Conservation (phyloP, 2,113 vertebrate species). For the Nansenia antarctica region DNA sequence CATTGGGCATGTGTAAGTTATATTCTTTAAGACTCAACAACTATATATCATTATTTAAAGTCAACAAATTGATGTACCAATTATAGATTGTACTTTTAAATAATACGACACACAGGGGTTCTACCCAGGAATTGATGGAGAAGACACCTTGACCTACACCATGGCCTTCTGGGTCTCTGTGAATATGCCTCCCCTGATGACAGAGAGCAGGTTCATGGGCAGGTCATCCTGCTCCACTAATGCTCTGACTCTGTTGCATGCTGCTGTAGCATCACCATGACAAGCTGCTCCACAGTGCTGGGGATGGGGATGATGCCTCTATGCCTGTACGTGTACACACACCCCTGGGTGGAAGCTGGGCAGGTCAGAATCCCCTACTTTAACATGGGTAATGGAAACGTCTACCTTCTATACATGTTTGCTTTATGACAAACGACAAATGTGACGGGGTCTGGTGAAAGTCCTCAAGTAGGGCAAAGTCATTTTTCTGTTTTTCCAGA, state of each 20-base stretch:
- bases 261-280: constrained; percentile 64
- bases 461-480: no score
- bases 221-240: not conserved
- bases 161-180: no score
- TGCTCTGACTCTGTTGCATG: not conserved
- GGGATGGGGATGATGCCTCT: constrained; percentile 64
- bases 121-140: no score
- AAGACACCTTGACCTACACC: no score
- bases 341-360: constrained; percentile 46
- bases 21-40: no score
- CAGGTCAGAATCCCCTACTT: constrained; percentile 56
- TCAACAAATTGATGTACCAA: no score
- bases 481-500: no score
- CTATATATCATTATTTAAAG: no score
- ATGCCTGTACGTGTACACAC: constrained; percentile 58
- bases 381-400: constrained; percentile 46
- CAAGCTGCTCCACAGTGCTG: constrained; percentile 55
- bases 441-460: no score
- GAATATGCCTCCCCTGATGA: not conserved
- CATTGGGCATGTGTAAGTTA: no score
- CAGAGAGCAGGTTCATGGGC: not conserved
- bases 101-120: no score
- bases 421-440: not conserved
- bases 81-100: no score
- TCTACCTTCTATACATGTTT: not conserved